Base-by-base conservation (phyloP, 2,113 vertebrate species). In the Terrapene triunguis region DNA sequence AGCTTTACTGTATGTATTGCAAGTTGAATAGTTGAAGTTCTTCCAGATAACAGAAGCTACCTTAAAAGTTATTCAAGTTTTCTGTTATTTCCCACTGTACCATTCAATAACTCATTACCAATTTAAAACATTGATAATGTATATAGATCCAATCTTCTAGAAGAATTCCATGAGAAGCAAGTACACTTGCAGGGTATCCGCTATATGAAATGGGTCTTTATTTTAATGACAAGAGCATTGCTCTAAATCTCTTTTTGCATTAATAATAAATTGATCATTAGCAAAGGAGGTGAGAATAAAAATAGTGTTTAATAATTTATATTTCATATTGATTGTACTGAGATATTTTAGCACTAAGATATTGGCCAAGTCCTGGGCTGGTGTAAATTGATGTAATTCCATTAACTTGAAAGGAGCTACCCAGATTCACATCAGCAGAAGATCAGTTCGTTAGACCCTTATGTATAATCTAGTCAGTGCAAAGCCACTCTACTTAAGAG, bases 261-360 rank as follows among this genome's bases (percentile, higher is more conserved):
- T 95, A 89, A 91, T 62, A 82, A 95, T 92, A 92, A 88, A 95
- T 92, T 74, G 62, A 95, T 94, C 51, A 59, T 95, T 89, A 91
- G 44, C 62, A 76, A 96, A 92, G 55, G 35, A 88, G 74, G 85
- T 91, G 59, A 91, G 38, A 96, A 96, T 93, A 90, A 59, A 89
- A 85, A 93, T 53, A 42, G 22, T 57, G 89, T 96, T 85, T 82
- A 69, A 48, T 79, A 94, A 92, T 95, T 89, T 92, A 88, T 91
- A 93, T 65, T 55, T 96, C 4, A 0, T 82, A 90, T 85, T 95
- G 95, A 89, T 95, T 92, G 93, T 89, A 7, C 76, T 87, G 69
- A 38, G 89, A 86, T 22, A 1, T 81, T 93, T 93, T 88, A 90
- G 27, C 65, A 85, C 24, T 17, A 57, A 76, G n/a, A 57, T 83